phyloP scores from a whole-genome alignment of 2,888 invertebrate genomes.

The Morinoia aosen region DNA sequence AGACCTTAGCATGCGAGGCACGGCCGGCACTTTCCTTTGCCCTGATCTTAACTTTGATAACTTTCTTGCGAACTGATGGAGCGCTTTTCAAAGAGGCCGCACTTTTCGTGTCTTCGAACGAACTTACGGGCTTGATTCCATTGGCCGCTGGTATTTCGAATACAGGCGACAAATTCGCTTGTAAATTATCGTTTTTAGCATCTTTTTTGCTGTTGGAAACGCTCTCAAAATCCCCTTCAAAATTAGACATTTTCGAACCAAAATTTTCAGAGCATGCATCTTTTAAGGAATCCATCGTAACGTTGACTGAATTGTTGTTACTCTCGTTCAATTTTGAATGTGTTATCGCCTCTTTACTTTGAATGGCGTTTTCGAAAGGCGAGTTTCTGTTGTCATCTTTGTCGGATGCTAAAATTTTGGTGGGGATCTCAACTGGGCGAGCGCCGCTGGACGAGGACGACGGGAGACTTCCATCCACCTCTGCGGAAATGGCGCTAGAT shows the following conservation, averaged over 20 bases:
- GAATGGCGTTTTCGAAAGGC: background rate
- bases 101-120: background rate
- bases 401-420: background rate
- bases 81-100: background rate
- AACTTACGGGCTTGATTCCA: background rate
- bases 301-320: background rate
- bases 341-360: background rate
- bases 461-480: background rate
- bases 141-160: background rate
- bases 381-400: background rate
- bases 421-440: background rate
- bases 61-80: slow-evolving; percentile 15
- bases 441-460: background rate
- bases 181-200: background rate
- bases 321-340: background rate
- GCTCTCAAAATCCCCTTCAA: background rate
- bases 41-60: slow-evolving; percentile 30
- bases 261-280: background rate
- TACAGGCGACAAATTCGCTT: background rate
- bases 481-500: background rate
- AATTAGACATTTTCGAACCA: background rate
- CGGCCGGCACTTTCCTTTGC: background rate
- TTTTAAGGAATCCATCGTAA: background rate
- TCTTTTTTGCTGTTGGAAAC: background rate
- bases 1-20: background rate